Evolutionary conservation across 2,113 vertebrate species (phyloP).

Genomic region (Bambusicola thoracicus): DNA sequence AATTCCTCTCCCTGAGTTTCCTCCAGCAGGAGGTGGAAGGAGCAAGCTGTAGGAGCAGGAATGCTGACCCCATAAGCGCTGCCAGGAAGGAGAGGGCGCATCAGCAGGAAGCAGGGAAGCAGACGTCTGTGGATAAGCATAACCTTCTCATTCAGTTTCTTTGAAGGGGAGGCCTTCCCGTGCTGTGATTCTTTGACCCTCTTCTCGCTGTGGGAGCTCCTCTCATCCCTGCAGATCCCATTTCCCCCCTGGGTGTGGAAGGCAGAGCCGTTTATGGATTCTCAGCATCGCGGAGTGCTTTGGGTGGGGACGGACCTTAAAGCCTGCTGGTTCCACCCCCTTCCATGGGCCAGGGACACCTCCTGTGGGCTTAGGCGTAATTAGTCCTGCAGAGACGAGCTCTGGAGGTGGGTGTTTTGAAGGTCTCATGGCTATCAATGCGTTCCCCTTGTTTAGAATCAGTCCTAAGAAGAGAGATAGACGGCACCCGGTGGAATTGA

Average conservation of each 20-base stretch:
- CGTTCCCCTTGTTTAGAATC: background rate
- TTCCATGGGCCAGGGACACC: too few relatives aligned
- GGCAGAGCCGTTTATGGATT: background rate
- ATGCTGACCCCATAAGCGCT: background rate
- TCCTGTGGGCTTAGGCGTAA: too few relatives aligned
- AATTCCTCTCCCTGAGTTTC: background rate
- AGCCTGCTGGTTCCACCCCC: too few relatives aligned
- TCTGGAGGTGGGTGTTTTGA: background rate
- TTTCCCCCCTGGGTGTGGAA: accelerated
- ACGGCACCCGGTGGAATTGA: accelerated
- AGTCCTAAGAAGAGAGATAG: too few relatives aligned
- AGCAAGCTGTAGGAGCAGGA: background rate
- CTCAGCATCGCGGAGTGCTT: too few relatives aligned
- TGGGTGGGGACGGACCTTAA: too few relatives aligned
- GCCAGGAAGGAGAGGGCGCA: background rate
- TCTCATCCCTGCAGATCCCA: background rate
- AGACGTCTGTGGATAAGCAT: accelerated
- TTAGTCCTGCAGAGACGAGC: too few relatives aligned
- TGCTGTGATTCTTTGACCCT: background rate
- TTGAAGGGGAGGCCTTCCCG: background rate
- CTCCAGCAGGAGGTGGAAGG: background rate
- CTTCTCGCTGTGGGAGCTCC: background rate
- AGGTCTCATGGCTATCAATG: background rate
- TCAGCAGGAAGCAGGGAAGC: background rate
- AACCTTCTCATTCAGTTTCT: background rate